Evolutionary conservation across 2,113 vertebrate genomes (phyloP), one percentile per base, ranked within the genome.

Genomic region (Aptenodytes patagonicus): DNA sequence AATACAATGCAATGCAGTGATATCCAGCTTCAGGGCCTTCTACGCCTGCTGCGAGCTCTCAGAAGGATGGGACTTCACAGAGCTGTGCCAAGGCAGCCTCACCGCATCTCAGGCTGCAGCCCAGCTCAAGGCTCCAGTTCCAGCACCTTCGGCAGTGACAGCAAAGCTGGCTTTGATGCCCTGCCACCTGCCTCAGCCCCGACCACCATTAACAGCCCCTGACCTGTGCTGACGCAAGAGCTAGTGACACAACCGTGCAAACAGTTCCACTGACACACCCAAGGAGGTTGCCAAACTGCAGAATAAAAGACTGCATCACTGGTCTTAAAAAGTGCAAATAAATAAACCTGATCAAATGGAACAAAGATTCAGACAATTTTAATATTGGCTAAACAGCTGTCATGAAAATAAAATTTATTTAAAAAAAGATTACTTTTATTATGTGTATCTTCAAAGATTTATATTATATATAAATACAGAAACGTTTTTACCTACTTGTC

Each of bases 51-150:
- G n/a, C 6, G 8, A 51, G 15, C 47, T 71, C 29, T 79, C 61
- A 75, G 65, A 65, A 5, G 18, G 32, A 71, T 16, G 4, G 10
- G 42, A 44, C 0, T 1, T 26, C 36, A 68, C 10, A 65, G 26
- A 61, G 17, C 5, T 55, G 32, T 1, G 5, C n/a, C 17, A 54
- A 47, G 22, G 46, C 0, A 6, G 44, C 29, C 44, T 60, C 1
- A 7, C 28, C 54, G 58, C 51, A n/a, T 29, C 40, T 57, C 24
- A 20, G 44, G 25, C 22, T 83, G 61, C 61, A 75, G 46, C 10
- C 14, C 57, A 55, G 32, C 44, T 51, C 40, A 29, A 6, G 49
- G 47, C 5, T 60, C 13, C 44, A 65, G 42, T 12, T 61, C 25
- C 8, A 55, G 7, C 7, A 72, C 29, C n/a, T 68, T 29, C 3